Conservation (phyloP, 2,888 invertebrate species). For the Acronicta alni region DNA sequence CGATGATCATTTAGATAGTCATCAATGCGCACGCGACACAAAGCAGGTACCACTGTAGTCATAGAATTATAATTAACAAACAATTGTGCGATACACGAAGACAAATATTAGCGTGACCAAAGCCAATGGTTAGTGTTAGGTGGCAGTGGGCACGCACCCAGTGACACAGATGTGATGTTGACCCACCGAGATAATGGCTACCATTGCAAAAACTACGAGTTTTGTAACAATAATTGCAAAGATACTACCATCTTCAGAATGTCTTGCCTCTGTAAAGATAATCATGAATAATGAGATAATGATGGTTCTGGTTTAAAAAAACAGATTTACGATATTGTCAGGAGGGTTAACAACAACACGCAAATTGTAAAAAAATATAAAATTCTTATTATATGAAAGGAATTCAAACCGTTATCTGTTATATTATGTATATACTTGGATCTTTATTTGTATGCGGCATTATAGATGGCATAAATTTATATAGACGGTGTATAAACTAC, state of each 20-base stretch:
- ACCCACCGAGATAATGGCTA: constrained; percentile 62
- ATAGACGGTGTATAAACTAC: background rate
- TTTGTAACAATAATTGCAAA: constrained; percentile 40
- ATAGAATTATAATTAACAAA: constrained; percentile 27
- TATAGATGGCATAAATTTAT: no score
- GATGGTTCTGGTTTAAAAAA: constrained; percentile 12
- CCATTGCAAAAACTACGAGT: constrained; percentile 58
- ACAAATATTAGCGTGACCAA: constrained; percentile 32
- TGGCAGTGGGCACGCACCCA: constrained; percentile 48
- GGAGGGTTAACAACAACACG: background rate
- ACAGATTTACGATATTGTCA: constrained; percentile 6
- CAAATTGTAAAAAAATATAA: background rate
- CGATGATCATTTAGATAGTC: constrained; percentile 14
- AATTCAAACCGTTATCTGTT: no score
- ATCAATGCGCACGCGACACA: constrained; percentile 5
- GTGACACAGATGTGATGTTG: constrained; percentile 63
- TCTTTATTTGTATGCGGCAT: no score
- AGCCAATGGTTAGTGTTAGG: constrained; percentile 27
- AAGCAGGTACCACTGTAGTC: constrained; percentile 7
- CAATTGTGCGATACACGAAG: constrained; percentile 27
- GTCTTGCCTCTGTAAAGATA: constrained; percentile 31
- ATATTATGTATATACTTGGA: no score
- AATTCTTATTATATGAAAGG: no score
- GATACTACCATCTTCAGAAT: constrained; percentile 22
- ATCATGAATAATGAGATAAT: constrained; percentile 31